Evolutionary conservation across 2,888 invertebrate species (phyloP).

Genomic region (Tanaodytes sp.): DNA sequence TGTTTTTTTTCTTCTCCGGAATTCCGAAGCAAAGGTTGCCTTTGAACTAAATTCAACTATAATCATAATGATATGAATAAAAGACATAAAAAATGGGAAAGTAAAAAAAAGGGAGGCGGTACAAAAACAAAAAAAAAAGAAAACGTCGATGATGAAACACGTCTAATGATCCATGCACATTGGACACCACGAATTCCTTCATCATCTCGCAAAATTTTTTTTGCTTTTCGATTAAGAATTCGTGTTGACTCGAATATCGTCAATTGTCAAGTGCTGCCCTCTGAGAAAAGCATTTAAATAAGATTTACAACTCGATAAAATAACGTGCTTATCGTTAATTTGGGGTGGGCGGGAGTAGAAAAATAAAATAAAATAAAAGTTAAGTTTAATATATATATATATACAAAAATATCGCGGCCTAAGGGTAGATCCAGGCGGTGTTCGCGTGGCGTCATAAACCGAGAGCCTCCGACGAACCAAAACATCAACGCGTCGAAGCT

Average conservation of each 20-base stretch:
- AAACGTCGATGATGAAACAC: too few species aligned
- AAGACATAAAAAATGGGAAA: not conserved
- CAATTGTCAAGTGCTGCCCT: conserved; percentile 21
- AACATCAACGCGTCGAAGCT: conserved; percentile 17
- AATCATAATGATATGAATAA: not conserved
- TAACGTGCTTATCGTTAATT: conserved; percentile 1
- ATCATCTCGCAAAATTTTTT: conserved; percentile 14
- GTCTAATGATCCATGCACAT: too few species aligned
- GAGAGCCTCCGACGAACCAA: not conserved
- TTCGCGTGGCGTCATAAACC: not conserved
- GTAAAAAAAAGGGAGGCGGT: conserved; percentile 4
- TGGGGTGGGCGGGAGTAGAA: too few species aligned
- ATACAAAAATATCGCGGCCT: conserved; percentile 21
- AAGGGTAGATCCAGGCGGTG: conserved; percentile 5
- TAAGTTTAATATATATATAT: conserved; percentile 1
- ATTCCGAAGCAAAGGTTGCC: conserved; percentile 6
- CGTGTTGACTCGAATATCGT: conserved; percentile 2
- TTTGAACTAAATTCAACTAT: not conserved
- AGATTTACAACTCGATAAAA: conserved; percentile 18
- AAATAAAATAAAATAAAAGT: not conserved
- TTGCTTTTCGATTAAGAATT: conserved; percentile 18
- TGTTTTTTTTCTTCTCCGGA: conserved; percentile 65
- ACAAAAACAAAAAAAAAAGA: conserved; percentile 6
- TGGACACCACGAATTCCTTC: too few species aligned
- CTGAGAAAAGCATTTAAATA: conserved; percentile 18